Percentiles rank a stretch among this genome's conserved stretches.
Conservation (phyloP, 2,888 invertebrate genomes). For the Fissipunctia ypsillon region DNA sequence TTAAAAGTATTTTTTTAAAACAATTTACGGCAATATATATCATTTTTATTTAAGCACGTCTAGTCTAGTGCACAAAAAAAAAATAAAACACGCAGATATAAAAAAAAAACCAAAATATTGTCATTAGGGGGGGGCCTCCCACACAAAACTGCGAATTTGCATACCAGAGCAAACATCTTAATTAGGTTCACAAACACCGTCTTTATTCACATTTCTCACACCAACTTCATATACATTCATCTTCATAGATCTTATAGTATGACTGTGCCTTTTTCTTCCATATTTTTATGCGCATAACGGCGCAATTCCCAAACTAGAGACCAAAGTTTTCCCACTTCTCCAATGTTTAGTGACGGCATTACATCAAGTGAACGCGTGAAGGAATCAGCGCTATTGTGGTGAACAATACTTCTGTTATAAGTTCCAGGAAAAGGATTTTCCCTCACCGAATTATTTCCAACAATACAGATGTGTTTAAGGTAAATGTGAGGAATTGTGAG, state of each 20-base stretch:
- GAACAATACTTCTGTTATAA: constrained; percentile 85
- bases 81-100: too few species aligned
- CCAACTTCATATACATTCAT: constrained; percentile 27
- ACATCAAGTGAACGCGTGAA: constrained; percentile 74
- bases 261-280: constrained; percentile 43
- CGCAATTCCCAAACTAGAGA: constrained; percentile 50
- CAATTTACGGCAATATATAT: too few species aligned
- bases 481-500: constrained; percentile 34
- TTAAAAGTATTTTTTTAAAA: too few species aligned
- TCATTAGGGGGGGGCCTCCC: too few species aligned
- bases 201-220: background rate
- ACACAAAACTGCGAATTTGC: too few species aligned
- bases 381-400: constrained; percentile 87
- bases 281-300: constrained; percentile 59
- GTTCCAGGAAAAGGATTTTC: constrained; percentile 83
- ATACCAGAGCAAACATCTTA: too few species aligned
- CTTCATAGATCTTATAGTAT: constrained; percentile 43
- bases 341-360: constrained; percentile 63
- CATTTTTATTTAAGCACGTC: too few species aligned
- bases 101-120: too few species aligned
- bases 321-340: constrained; percentile 60
- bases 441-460: constrained; percentile 82
- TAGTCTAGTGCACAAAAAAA: too few species aligned
- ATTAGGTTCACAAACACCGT: too few species aligned
- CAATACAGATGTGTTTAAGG: constrained; percentile 68